Evolutionary conservation across 1,140 invertebrate genomes (phyloP), one percentile per base, ranked within the genome.

Genomic region (Dreissena rostriformis): DNA sequence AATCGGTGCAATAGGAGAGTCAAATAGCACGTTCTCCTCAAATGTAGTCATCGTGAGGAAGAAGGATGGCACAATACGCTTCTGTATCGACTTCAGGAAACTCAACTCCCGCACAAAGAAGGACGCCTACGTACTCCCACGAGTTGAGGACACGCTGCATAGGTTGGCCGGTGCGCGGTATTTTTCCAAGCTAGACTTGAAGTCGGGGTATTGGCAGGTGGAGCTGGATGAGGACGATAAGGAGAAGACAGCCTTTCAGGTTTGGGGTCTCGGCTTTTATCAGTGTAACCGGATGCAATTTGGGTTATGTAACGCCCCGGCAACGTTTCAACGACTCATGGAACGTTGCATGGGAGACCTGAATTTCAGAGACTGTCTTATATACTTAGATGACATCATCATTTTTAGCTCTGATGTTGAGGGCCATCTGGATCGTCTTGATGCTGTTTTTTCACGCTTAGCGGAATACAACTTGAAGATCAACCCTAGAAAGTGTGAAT

Each of bases 1-100:
- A 63, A 63, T 63, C 24, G 61, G 61, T n/a, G 61, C 61, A 63
- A 63, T 63, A n/a, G 24, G 61, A 63, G 2, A n/a, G 19, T 63
- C 61, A 63, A 63, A n/a, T n/a, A 63, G 61, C 61, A 2, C 61
- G 24, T 63, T n/a, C 19, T 63, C 61, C 24, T 63, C 24, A 63
- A 68, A 68, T 39, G 67, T 68, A 22, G 67, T 68, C 17, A 68
- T 92, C 6, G 92, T 95, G 0, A 51, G 89, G 24, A 95, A 95
- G 82, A 68, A 89, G 0, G 88, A 95, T 87, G 93, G 93, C 19
- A 85, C 88, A n/a, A 85, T 94, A 39, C 81, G 94, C 39, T 90
- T 95, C 24, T 68, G n/a, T 28, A n/a, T 68, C 15, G 11, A 63
- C 24, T 63, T 63, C 61, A 63, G 61, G 24, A 63, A 63, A 63